Conservation (phyloP, 1,140 invertebrate species). For the fruit fly (Drosophila melanogaster) region Release_6_plus_ISO1_MT NT_033779.5:6521001-6521500, state of each 20-base stretch:
- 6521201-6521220: constrained; percentile 40
- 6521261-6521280: constrained; percentile 14
- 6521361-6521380: constrained; percentile 32
- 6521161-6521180: constrained; percentile 34
- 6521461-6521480: constrained; percentile 5
- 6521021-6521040: constrained; percentile 47
- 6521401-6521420: constrained; percentile 17
- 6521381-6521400: constrained; percentile 17
- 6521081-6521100: constrained; percentile 15
- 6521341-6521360: neutral
- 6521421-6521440: constrained; percentile 13
- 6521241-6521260: constrained; percentile 69
- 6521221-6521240: constrained; percentile 44
- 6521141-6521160: constrained; percentile 22
- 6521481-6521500: constrained; percentile 29
- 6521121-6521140: constrained; percentile 27
- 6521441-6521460: constrained; percentile 4
- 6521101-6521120: constrained; percentile 37
- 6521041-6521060: constrained; percentile 37
- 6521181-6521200: constrained; percentile 5
- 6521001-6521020: constrained; percentile 23
- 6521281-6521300: constrained; percentile 11
- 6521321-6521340: constrained; percentile 15
- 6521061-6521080: constrained; percentile 29
- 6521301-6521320: constrained; percentile 8